Evolutionary conservation across 2,888 invertebrate genomes (phyloP).

Genomic region (Tuta absoluta): DNA sequence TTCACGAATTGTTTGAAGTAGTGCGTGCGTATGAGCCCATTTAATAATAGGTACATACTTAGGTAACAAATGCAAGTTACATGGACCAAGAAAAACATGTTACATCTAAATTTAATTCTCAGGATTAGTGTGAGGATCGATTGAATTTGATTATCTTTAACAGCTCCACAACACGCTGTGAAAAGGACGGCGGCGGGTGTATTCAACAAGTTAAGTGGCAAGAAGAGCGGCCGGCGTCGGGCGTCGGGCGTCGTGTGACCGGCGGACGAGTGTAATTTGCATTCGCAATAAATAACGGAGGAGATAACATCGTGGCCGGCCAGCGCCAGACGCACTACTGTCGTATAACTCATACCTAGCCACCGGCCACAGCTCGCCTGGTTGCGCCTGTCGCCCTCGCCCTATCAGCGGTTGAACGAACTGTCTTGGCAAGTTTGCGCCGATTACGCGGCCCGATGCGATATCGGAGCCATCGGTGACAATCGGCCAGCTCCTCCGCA

Average conservation of each 20-base stretch:
- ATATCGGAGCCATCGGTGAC: background rate
- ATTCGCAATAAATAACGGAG: slow-evolving; percentile 68
- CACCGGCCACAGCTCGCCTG: slow-evolving; percentile 35
- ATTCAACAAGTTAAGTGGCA: slow-evolving; percentile 38
- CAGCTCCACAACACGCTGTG: slow-evolving; percentile 15
- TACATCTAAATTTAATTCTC: background rate
- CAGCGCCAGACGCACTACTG: slow-evolving; percentile 52
- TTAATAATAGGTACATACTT: background rate
- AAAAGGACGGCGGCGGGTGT: slow-evolving; percentile 27
- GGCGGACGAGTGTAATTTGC: slow-evolving; percentile 61
- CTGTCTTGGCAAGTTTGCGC: slow-evolving; percentile 56
- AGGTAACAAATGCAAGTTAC: background rate
- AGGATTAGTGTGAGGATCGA: background rate
- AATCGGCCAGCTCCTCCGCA: background rate
- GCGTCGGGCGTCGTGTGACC: slow-evolving; percentile 47
- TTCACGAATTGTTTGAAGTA: background rate
- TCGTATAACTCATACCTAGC: slow-evolving; percentile 53
- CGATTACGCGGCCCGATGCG: slow-evolving; percentile 45
- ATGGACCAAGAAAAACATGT: background rate
- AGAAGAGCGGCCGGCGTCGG: slow-evolving; percentile 40
- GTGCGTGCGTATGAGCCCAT: background rate
- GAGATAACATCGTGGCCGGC: slow-evolving; percentile 61
- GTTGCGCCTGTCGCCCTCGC: background rate
- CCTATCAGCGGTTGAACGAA: slow-evolving; percentile 75
- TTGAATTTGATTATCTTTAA: slow-evolving; percentile 9